Base-by-base conservation (phyloP, 2,797 vertebrate genomes). In the Heteromormyrus szaboi region DNA sequence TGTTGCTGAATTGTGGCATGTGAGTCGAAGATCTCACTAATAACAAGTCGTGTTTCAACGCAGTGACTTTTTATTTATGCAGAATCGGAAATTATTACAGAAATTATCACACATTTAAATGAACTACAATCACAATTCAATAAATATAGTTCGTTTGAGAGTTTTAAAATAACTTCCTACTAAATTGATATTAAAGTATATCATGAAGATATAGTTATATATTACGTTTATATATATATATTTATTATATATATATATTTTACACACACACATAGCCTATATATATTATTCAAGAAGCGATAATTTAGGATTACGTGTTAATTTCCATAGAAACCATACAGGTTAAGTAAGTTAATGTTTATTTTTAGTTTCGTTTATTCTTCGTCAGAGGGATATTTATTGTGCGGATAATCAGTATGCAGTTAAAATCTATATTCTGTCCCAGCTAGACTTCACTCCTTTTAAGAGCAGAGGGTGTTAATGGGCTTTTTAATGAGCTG, bases 1-100 rank as follows among this genome's bases (percentile, higher is more conserved):
- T 92, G 85, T 91, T 90, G 89, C 91, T 88, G 90, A 90, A 91
- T 93, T 91, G 65, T 90, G 91, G 92, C 95, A 94, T 94, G 94
- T 95, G 95, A 93, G 86, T 29, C 17, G 48, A 88, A 72, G 46
- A 72, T 87, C 56, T 50, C 46, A 19, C 48, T 68, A 68, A 68
- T n/a, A 11, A 76, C 14, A n/a, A 14, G 46, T 51, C 37, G 8
- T 5, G 17, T 83, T 41, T 88, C 2, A 48, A 56, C 37, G 51
- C 17, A 44, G 17, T 87, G 8, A n/a, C 59, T 65, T 19, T 76
- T 33, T 19, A 41, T 46, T 46, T 37, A 41, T 41, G 68, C 33
- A 76, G 68, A 76, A 76, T 41, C 68, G 29, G 33, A 41, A 41
- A 29, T 68, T 33, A 22, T 59, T 59, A 22, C 56, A 68, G 11